Base-by-base conservation (phyloP, 2,113 vertebrate species). In the Physeter macrocephalus region DNA sequence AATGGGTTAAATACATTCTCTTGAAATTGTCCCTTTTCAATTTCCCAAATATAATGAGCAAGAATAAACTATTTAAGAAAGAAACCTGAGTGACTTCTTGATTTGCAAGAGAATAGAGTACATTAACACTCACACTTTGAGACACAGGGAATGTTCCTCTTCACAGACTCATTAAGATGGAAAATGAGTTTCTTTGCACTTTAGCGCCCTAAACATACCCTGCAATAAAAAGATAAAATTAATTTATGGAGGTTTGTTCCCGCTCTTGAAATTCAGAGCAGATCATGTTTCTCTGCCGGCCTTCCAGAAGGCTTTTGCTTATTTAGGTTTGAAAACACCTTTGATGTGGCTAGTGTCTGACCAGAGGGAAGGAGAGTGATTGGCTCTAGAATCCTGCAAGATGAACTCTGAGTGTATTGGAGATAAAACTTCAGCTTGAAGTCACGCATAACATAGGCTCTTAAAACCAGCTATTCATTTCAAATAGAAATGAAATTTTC, bases 41-140 rank as follows among this genome's bases (percentile, higher is more conserved):
- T 69, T 80, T 93, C 29, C 67, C 59, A 23, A 89, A 89, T 66
- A 82, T 75, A 96, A 88, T 57, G 62, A 86, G 66, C 61, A 74
- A 93, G 39, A 52, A 64, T 34, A 52, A 87, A 81, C 21, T 12
- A 36, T 52, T n/a, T 61, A 1, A 5, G 54, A 52, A 21, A 18
- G 34, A 72, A 57, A 17, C 52, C 20, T 61, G 46, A 61, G 31
- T 71, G 46, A 59, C 78, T 74, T 71, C 20, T 77, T 49, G 43
- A 71, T 95, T 77, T 88, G 34, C 67, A 71, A 59, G 66, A 89
- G 29, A 77, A 61, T 7, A 36, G 69, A 46, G 36, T 21, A 7
- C 69, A 49, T 71, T 88, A 59, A 64, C 52, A 54, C 66, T 9
- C 31, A 67, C 36, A 54, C 89, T 34, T 29, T 29, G 61, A 87